A percentile compares a stretch with the other conserved stretches of the same genome.
These are phyloP conservation scores for Drosophila kanapiae DNA, from an alignment of 1,140 invertebrate genomes.

Conservation along the genomic window DNA sequence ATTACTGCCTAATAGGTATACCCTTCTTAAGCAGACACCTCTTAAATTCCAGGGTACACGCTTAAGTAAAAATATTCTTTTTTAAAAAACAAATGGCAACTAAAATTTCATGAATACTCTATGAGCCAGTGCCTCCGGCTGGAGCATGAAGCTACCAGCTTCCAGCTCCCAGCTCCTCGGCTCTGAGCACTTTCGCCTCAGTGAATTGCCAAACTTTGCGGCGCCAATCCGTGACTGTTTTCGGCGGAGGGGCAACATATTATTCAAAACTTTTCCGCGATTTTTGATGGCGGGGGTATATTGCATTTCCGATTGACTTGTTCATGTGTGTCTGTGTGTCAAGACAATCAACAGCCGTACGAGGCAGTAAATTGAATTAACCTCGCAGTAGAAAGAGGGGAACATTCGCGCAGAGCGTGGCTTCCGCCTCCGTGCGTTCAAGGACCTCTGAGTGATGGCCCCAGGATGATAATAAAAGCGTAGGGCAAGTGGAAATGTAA, in stretches of 20 bases:
- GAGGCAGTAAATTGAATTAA: constrained; percentile 72
- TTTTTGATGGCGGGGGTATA: constrained; percentile 42
- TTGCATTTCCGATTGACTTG: constrained; percentile 42
- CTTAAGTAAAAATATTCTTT: constrained; percentile 7
- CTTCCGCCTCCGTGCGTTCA: constrained; percentile 60
- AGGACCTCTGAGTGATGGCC: constrained; percentile 16
- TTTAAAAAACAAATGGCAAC: constrained; percentile 26
- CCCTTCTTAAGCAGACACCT: too few species aligned
- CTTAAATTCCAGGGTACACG: constrained; percentile 10
- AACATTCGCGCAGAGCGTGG: constrained; percentile 10
- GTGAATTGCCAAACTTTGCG: constrained; percentile 55
- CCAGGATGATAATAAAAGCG: constrained; percentile 61
- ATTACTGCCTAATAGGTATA: neutral
- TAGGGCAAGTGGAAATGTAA: constrained; percentile 42
- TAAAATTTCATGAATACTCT: constrained; percentile 58
- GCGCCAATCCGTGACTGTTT: constrained; percentile 33
- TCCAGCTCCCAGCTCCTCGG: neutral
- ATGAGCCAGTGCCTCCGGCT: constrained; percentile 18
- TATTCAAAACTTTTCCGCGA: constrained; percentile 55
- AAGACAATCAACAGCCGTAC: constrained; percentile 16
- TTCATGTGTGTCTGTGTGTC: constrained; percentile 3
- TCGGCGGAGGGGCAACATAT: constrained; percentile 22
- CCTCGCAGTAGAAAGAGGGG: constrained; percentile 3
- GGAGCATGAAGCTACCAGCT: constrained; percentile 1
- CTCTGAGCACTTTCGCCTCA: constrained; percentile 9